Base-by-base conservation (phyloP, 2,888 invertebrate genomes). In the Hemistola chrysoprasaria region DNA sequence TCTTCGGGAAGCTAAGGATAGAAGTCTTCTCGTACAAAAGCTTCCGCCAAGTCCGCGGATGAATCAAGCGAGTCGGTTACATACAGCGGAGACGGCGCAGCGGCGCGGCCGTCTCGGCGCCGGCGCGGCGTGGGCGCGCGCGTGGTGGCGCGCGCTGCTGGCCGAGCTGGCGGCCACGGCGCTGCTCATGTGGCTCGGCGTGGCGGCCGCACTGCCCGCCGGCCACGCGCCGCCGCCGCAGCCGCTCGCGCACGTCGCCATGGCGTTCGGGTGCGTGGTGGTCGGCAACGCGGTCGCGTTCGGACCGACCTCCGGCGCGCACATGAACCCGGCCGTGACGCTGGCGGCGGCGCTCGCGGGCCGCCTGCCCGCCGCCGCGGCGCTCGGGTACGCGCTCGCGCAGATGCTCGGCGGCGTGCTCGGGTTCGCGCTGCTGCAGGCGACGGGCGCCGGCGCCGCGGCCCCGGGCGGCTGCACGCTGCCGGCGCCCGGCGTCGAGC, bases 321-420 rank as follows among this genome's bases (percentile, higher is more conserved):
- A 95, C 78, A 77, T 96, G 62, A 95, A 95, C 85, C 95, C 95
- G 0, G 92, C 93, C 1, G 93, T 95, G 8, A 93, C 95, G 7
- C 79, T 94, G 11, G 92, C 94, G 2, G 90, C 92, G 22, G 64
- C 92, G 33, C 65, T 93, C 40, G 64, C 89, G 46, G 91, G 92
- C 4, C 64, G 83, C 22, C 74, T 92, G 24, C 72, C 79, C 8
- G 66, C 89, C 22, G 38, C 29, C 22, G 55, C 65, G 1, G 81
- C 76, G 6, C 47, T 54, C 8, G 75, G 49, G 1, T 81, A 82
- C 65, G 59, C 28, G 41, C 21, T 65, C 40, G 80, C 78, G 56
- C 84, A 86, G 69, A 6, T 62, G 45, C 23, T 54, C 10, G 86
- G 85, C 55, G 81, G 70, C 20, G 34, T 60, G 47, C 45, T 72